These are phyloP conservation scores for Apamea crenata DNA, from an alignment of 2,888 invertebrate species.

Conservation along the genomic window DNA sequence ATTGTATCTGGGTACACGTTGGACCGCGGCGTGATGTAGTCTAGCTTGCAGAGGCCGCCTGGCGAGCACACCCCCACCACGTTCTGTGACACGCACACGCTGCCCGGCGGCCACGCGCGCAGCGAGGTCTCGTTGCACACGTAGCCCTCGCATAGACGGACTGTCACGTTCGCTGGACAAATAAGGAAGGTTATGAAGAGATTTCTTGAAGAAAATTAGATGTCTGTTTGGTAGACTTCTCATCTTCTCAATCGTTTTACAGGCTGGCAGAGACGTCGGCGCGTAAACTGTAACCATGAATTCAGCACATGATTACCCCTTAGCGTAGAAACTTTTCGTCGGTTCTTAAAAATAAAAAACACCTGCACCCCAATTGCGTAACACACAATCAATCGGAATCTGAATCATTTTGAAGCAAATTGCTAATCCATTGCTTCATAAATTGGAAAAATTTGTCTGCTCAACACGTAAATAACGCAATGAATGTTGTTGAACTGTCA, in stretches of 20 bases:
- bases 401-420: no score
- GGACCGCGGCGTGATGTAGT: conserved; percentile 72
- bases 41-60: conserved; percentile 74
- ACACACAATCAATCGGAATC: no score
- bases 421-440: no score
- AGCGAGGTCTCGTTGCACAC: conserved; percentile 68
- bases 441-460: no score
- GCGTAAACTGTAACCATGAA: no score
- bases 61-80: conserved; percentile 79
- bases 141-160: conserved; percentile 72
- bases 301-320: no score
- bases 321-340: background rate
- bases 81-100: conserved; percentile 79
- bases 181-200: background rate
- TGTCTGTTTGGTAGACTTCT: background rate
- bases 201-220: background rate
- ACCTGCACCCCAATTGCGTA: no score
- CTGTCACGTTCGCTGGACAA: conserved; percentile 77
- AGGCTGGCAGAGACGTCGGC: background rate
- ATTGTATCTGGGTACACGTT: conserved; percentile 81
- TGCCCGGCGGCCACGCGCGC: conserved; percentile 80
- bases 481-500: no score
- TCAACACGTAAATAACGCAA: no score
- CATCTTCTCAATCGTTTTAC: background rate
- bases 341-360: background rate